These are phyloP conservation scores for Cercopithecus mona DNA, from an alignment of 2,113 vertebrate species.

Conservation along the genomic window DNA sequence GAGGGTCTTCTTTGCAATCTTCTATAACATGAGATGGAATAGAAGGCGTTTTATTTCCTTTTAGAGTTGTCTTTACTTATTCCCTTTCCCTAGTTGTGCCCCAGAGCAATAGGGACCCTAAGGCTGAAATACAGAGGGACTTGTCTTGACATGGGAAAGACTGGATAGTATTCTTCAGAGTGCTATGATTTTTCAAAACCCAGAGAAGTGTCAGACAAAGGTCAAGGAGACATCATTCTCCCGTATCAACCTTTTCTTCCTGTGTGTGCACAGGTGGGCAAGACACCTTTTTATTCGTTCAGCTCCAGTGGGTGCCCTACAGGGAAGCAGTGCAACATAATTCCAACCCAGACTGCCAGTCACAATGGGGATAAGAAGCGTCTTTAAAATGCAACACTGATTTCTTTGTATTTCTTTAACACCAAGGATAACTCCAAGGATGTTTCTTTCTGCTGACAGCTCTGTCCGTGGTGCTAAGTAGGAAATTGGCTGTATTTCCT, in stretches of 20 bases:
- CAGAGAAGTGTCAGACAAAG: constrained; percentile 26
- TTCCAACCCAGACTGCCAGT: background rate
- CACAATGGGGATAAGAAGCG: background rate
- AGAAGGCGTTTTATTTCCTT: background rate
- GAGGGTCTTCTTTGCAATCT: background rate
- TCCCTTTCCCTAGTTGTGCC: background rate
- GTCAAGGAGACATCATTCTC: constrained; percentile 23
- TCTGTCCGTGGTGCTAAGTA: constrained; percentile 79
- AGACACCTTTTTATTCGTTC: constrained; percentile 2
- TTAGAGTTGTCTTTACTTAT: background rate
- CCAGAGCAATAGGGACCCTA: background rate
- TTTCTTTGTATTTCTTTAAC: background rate
- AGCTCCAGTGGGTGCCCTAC: background rate
- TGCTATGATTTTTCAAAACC: background rate
- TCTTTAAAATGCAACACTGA: background rate
- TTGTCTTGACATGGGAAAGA: background rate
- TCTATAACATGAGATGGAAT: background rate
- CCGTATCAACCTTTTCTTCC: background rate
- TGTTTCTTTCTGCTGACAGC: constrained; percentile 23
- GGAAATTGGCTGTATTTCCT: background rate
- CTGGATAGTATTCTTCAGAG: constrained; percentile 8
- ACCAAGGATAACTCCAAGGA: background rate
- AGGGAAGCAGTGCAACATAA: background rate
- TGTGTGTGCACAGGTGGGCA: background rate
- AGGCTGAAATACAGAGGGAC: background rate